Base-by-base conservation (phyloP, 2,113 vertebrate species). In the Salminus brasiliensis region DNA sequence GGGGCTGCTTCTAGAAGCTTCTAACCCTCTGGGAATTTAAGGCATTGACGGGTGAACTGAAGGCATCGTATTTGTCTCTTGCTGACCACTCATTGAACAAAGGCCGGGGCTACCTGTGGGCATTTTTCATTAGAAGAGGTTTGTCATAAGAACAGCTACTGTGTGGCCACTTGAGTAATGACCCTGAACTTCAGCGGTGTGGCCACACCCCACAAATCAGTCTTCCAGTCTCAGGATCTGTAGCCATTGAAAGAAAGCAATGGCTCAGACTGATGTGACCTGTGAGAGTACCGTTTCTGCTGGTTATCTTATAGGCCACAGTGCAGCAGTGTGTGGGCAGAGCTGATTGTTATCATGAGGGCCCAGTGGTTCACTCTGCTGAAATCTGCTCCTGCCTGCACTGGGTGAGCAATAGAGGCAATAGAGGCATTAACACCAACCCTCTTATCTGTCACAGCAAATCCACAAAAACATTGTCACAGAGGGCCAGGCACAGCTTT, bases 301-400 rank as follows among this genome's bases (percentile, higher is more conserved):
- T 39, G 7, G 13, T 77, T 68, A 68, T 57, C 49, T 76, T 53
- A 25, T 49, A 11, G 9, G 36, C 21, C 47, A 76, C 23, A 32
- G 23, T 9, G 34, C 36, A 43, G 63, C 36, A n/a, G 25, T 29
- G 25, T 30, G 47, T 76, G 74, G 34, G 23, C 16, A 68, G 74
- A 41, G 39, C 65, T 45, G 65, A 68, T 77, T 25, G 49, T 77
- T 78, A 78, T 69, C 52, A 59, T 65, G 65, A 47, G 23, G 27
- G 45, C 18, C 16, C 62, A 66, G 32, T 12, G 4, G 32, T 63
- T 63, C 60, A 36, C 15, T 63, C 60, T 63, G 30, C 27, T 63
- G 60, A 63, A 12, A 16, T 34, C 60, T 69, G 65, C 36, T 59
- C 1, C 9, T 59, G 36, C 39, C 75, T 45, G 34, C 21, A n/a